Evolutionary conservation across 2,888 invertebrate genomes (phyloP).

Genomic region (Lysandra coridon): DNA sequence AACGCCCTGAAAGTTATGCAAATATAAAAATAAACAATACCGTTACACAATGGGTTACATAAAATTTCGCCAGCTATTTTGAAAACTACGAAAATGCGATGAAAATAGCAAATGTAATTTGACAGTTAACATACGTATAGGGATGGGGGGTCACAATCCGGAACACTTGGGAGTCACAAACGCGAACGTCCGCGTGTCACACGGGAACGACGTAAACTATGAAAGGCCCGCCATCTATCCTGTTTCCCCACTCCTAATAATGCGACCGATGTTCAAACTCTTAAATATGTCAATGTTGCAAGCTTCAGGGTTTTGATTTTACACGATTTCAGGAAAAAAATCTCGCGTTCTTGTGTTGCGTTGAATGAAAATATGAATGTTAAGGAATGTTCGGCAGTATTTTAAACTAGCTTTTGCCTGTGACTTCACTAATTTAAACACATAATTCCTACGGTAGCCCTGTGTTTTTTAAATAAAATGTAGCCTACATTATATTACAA

Average conservation of each 20-base stretch:
- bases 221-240: slow-evolving; percentile 18
- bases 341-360: too few relatives aligned
- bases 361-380: too few relatives aligned
- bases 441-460: too few relatives aligned
- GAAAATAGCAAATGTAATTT: neutral
- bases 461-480: too few relatives aligned
- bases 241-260: neutral
- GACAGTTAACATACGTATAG: neutral
- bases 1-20: neutral
- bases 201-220: slow-evolving; percentile 25
- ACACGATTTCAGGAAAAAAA: neutral
- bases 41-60: slow-evolving; percentile 39
- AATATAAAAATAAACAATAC: slow-evolving; percentile 33
- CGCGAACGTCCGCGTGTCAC: slow-evolving; percentile 9
- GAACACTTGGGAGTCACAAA: neutral
- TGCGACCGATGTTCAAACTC: neutral
- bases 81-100: slow-evolving; percentile 28
- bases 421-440: too few relatives aligned
- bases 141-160: neutral
- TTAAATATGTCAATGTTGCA: slow-evolving; percentile 13
- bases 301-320: neutral
- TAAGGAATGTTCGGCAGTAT: too few relatives aligned
- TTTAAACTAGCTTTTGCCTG: too few relatives aligned
- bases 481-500: too few relatives aligned
- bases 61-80: slow-evolving; percentile 39